These are phyloP conservation scores for Sebastes reedi DNA, from an alignment of 2,797 vertebrate species.

Conservation along the genomic window DNA sequence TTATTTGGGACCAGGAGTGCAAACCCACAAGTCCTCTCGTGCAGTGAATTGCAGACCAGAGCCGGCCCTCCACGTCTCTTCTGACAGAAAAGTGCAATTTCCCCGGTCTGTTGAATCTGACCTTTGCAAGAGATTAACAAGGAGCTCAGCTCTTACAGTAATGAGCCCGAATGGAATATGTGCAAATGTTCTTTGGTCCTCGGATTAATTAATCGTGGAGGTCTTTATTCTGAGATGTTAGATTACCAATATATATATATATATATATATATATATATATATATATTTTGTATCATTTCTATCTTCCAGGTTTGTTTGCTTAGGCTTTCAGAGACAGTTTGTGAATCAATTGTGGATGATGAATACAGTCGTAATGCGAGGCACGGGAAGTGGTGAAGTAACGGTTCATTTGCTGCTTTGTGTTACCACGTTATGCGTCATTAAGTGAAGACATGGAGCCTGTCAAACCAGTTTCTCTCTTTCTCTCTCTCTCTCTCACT, in stretches of 20 bases:
- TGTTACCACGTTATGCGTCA: constrained; percentile 52
- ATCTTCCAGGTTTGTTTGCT: not conserved
- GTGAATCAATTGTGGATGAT: constrained; percentile 6
- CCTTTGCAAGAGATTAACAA: constrained; percentile 51
- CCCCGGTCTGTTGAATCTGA: constrained; percentile 36
- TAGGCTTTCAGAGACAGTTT: not conserved
- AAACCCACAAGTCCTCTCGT: not conserved
- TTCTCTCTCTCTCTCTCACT: constrained; percentile 48
- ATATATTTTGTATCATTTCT: not conserved
- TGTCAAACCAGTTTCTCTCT: constrained; percentile 68
- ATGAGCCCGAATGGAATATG: constrained; percentile 37
- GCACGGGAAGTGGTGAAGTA: constrained; percentile 21
- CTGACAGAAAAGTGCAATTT: constrained; percentile 23
- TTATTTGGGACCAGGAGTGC: not conserved
- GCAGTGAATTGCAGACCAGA: not conserved
- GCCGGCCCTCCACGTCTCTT: not conserved
- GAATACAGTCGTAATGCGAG: constrained; percentile 5
- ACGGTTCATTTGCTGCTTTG: constrained; percentile 59
- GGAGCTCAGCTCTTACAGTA: constrained; percentile 12
- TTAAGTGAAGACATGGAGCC: constrained; percentile 67
- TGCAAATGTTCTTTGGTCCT: constrained; percentile 26
- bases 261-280: no score
- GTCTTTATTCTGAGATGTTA: constrained; percentile 7
- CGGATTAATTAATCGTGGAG: constrained; percentile 28
- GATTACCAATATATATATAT: not conserved